phyloP scores from a whole-genome alignment of 2,888 invertebrate species.

The Oligia fasciuncula region DNA sequence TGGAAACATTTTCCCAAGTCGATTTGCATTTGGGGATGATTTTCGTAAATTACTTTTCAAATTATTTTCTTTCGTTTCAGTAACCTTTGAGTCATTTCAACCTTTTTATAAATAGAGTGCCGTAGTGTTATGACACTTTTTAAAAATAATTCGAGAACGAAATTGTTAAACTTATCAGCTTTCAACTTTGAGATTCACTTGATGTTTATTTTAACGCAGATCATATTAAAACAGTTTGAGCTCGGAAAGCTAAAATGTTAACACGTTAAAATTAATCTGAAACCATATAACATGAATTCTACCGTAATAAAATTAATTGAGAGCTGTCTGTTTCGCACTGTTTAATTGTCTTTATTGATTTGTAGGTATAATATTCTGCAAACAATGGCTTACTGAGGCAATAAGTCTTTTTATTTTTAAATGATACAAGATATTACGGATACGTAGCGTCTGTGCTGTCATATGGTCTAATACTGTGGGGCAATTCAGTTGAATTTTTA shows the following conservation, averaged over 20 bases:
- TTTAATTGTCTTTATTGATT: slow-evolving; percentile 8
- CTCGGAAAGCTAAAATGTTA: slow-evolving; percentile 9
- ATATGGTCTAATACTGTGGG: no score
- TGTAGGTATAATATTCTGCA: not conserved
- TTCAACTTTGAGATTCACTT: slow-evolving; percentile 12
- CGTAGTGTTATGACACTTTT: slow-evolving; percentile 9
- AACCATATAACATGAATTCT: slow-evolving; percentile 6
- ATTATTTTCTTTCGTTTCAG: slow-evolving; percentile 49
- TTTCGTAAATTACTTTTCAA: slow-evolving; percentile 55
- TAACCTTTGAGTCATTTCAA: slow-evolving; percentile 35
- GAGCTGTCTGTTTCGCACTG: not conserved
- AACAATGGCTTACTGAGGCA: not conserved
- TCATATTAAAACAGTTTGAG: slow-evolving; percentile 26
- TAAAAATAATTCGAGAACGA: not conserved
- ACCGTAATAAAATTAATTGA: slow-evolving; percentile 29
- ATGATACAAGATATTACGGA: not conserved
- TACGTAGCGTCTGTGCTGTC: no score
- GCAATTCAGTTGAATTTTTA: no score
- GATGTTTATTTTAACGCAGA: slow-evolving; percentile 30
- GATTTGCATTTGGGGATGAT: slow-evolving; percentile 56
- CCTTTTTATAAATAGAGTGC: slow-evolving; percentile 17
- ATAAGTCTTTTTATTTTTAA: not conserved
- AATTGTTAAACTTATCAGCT: slow-evolving; percentile 10
- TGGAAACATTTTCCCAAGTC: slow-evolving; percentile 46
- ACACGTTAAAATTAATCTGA: slow-evolving; percentile 36